Conservation (phyloP, 2,888 invertebrate species). For the Diabrotica balteata region DNA sequence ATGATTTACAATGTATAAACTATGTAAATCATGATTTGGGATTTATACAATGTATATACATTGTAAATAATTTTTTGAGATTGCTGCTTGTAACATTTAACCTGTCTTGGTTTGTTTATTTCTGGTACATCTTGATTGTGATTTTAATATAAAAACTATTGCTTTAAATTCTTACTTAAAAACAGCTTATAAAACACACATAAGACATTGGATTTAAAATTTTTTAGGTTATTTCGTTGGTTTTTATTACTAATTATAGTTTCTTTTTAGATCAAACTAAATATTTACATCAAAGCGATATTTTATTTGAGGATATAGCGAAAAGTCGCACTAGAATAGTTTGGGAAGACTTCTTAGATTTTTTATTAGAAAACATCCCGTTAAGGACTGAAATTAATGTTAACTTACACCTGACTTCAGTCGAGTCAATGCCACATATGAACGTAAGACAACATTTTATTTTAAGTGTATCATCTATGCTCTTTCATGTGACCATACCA, state of each 20-base stretch:
- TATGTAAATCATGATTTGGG: no score
- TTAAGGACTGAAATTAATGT: slow-evolving; percentile 38
- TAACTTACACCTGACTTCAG: slow-evolving; percentile 41
- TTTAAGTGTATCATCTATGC: no score
- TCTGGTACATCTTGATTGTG: no score
- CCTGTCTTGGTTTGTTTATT: no score
- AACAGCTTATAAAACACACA: not conserved
- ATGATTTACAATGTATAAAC: no score
- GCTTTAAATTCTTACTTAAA: no score
- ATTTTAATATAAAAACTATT: no score
- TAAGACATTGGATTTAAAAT: not conserved
- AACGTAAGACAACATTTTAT: slow-evolving; percentile 43
- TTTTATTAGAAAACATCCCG: slow-evolving; percentile 50
- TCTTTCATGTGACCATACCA: no score
- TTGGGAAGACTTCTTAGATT: slow-evolving; percentile 58
- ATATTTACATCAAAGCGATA: slow-evolving; percentile 49
- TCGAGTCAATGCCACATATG: slow-evolving; percentile 49
- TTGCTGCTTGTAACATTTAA: no score
- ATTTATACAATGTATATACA: no score
- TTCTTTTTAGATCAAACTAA: slow-evolving; percentile 49
- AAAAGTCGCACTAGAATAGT: slow-evolving; percentile 46
- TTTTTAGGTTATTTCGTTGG: not conserved
- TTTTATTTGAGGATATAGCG: slow-evolving; percentile 53
- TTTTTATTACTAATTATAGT: not conserved
- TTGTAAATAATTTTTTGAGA: no score